Percentiles rank a stretch among this genome's conserved stretches.
These are phyloP conservation scores for Morelia viridis DNA, from an alignment of 2,797 vertebrate genomes.

Conservation along the genomic window DNA sequence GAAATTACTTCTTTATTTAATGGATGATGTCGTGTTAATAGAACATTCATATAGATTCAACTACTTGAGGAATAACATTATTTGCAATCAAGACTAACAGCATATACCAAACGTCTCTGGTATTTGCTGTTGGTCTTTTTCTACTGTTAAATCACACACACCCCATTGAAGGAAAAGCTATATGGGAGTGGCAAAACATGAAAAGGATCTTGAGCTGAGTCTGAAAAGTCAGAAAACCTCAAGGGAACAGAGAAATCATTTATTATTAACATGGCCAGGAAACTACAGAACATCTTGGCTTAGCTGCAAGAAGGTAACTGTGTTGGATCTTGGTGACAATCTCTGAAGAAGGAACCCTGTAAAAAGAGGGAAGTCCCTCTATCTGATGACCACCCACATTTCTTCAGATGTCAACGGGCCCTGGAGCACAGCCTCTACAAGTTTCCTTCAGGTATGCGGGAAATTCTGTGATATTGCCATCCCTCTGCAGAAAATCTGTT, in stretches of 20 bases:
- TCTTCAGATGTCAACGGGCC: neutral
- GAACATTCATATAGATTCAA: neutral
- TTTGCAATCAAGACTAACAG: neutral
- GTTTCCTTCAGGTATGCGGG: neutral
- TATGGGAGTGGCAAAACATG: neutral
- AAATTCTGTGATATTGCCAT: neutral
- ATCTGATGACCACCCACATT: neutral
- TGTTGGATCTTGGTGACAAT: neutral
- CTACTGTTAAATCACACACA: neutral
- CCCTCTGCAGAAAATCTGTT: neutral
- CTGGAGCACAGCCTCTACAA: neutral
- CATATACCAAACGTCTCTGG: neutral
- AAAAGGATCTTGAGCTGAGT: neutral
- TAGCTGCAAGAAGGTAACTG: no score
- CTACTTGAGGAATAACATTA: neutral
- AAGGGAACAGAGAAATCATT: neutral
- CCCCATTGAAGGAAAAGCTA: neutral
- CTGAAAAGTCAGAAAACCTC: neutral
- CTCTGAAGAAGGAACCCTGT: neutral
- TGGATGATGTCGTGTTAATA: neutral
- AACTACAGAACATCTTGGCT: no score
- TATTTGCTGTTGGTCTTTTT: neutral
- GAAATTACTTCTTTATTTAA: neutral
- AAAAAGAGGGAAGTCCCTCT: neutral
- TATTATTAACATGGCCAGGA: no score